Evolutionary conservation across 2,888 invertebrate species (phyloP).

Genomic region (Blomia tropicalis): DNA sequence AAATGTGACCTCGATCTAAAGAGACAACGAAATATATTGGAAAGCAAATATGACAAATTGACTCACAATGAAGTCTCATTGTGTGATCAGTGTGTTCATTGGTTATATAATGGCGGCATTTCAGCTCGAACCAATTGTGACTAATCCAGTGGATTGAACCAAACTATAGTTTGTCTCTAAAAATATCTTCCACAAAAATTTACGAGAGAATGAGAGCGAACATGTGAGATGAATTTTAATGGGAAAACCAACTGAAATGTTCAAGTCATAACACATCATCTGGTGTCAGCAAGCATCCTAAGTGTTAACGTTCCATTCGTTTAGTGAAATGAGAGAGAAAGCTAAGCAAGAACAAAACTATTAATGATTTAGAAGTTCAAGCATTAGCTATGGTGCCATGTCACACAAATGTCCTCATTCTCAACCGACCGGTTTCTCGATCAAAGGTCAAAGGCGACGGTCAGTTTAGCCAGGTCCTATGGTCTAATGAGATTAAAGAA

Average conservation of each 20-base stretch:
- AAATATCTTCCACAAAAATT: not conserved
- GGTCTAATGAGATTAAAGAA: no score
- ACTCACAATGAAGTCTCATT: slow-evolving; percentile 11
- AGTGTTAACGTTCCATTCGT: slow-evolving; percentile 13
- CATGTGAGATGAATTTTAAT: slow-evolving; percentile 14
- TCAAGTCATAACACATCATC: no score
- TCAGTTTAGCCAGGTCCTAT: no score
- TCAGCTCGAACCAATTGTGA: not conserved
- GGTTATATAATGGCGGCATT: no score
- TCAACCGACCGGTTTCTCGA: no score
- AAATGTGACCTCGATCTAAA: slow-evolving; percentile 13
- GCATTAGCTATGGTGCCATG: no score
- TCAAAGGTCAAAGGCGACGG: no score
- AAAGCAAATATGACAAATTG: slow-evolving; percentile 13
- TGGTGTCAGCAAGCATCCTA: not conserved
- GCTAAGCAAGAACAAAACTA: not conserved
- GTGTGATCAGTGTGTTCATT: not conserved
- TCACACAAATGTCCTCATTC: no score
- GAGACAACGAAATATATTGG: not conserved
- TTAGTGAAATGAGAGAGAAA: not conserved
- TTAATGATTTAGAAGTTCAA: no score
- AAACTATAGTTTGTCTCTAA: not conserved
- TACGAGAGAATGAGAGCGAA: no score
- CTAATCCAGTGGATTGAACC: not conserved
- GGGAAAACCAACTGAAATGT: not conserved